phyloP scores from a whole-genome alignment of 1,140 invertebrate species.

The Papilio dardanus region DNA sequence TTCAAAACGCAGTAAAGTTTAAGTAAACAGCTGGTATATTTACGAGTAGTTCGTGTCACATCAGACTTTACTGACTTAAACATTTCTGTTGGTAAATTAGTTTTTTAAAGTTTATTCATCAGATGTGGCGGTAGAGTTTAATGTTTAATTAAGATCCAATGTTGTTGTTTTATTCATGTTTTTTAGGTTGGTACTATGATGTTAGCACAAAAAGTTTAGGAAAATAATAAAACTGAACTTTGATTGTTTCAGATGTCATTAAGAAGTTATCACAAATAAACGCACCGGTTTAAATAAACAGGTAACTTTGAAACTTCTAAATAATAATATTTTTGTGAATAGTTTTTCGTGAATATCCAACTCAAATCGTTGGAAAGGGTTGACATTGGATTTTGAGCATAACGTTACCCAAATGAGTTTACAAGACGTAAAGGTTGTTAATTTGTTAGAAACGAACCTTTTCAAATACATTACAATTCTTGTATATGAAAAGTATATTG shows the following conservation, averaged over 20 bases:
- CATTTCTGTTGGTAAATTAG: constrained; percentile 6
- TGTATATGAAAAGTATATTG: background rate
- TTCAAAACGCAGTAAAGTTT: constrained; percentile 16
- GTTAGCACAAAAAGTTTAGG: too few species aligned
- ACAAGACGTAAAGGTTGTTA: background rate
- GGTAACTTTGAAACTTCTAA: background rate
- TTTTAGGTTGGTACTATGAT: too few species aligned
- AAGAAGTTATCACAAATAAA: background rate
- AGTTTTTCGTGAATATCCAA: background rate
- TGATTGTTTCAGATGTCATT: constrained; percentile 1
- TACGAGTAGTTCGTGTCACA: constrained; percentile 17
- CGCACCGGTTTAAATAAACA: background rate
- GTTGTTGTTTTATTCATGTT: too few species aligned
- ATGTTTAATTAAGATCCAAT: too few species aligned
- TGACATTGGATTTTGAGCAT: background rate
- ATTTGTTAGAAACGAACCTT: background rate
- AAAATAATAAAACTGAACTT: background rate
- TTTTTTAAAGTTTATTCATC: constrained; percentile 21
- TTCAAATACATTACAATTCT: background rate
- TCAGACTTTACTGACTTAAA: background rate
- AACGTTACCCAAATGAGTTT: background rate
- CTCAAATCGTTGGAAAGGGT: background rate
- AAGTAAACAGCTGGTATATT: constrained; percentile 13
- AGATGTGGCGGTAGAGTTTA: background rate
- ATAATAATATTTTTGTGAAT: background rate